These are phyloP conservation scores for Heliopora coerulea DNA, from an alignment of 92 coral and sea anemone species.

Conservation along the genomic window DNA sequence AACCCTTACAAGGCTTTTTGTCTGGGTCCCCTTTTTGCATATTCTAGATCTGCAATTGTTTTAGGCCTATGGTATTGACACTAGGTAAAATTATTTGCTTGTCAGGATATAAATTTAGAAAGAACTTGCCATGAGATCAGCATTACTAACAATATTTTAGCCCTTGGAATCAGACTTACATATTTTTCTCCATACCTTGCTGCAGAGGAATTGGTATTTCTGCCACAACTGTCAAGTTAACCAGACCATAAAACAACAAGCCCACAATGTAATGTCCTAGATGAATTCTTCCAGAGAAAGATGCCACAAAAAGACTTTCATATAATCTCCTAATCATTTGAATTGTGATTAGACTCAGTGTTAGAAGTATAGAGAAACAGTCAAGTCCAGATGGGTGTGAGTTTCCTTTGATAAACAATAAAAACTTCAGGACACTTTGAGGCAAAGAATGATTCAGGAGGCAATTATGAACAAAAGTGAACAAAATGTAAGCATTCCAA, in stretches of 20 bases:
- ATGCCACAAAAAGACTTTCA: conserved; percentile 73
- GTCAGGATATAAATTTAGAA: no score
- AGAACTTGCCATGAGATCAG: no score
- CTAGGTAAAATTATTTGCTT: no score
- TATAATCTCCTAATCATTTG: conserved; percentile 76
- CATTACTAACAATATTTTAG: no score
- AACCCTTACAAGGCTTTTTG: no score
- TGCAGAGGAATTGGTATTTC: conserved; percentile 23
- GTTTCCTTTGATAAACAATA: conserved; percentile 15
- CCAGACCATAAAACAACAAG: conserved; percentile 64
- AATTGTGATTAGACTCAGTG: conserved; percentile 62
- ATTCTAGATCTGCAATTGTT: no score
- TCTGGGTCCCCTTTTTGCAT: no score
- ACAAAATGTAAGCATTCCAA: conserved; percentile 50
- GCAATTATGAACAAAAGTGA: conserved; percentile 52
- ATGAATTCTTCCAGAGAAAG: conserved; percentile 83
- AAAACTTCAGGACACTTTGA: conserved; percentile 45
- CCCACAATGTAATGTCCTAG: conserved; percentile 73
- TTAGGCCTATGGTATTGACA: no score
- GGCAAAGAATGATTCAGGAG: not conserved
- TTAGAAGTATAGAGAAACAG: conserved; percentile 68
- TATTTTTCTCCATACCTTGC: conserved; percentile 42
- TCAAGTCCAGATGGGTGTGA: conserved; percentile 41
- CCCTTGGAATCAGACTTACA: no score
- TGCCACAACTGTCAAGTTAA: conserved; percentile 60